Conservation (phyloP, 2,113 vertebrate genomes). For the Callaeas wilsoni region DNA sequence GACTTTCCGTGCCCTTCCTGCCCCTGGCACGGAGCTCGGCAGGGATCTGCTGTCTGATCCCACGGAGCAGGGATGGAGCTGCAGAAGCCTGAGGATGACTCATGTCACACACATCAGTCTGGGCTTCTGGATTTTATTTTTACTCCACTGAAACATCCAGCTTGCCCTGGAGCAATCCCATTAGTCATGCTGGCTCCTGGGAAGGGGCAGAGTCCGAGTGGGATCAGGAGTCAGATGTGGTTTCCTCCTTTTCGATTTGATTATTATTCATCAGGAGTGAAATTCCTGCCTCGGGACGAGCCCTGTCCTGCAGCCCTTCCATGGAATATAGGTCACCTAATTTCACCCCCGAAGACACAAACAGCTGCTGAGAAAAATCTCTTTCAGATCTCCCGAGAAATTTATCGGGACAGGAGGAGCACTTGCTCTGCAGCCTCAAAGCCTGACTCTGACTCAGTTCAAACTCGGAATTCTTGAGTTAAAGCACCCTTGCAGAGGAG, state of each 20-base stretch:
- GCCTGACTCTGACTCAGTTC: neutral
- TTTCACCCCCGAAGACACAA: constrained; percentile 22
- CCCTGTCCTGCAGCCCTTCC: neutral
- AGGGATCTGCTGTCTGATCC: neutral
- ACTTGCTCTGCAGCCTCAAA: neutral
- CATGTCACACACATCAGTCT: neutral
- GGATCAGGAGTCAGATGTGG: constrained; percentile 15
- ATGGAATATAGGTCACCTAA: constrained; percentile 46
- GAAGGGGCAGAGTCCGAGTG: neutral
- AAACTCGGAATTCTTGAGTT: neutral
- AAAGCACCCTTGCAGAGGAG: neutral
- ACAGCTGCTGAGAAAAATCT: constrained; percentile 3
- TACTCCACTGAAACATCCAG: neutral
- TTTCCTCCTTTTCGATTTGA: constrained; percentile 26
- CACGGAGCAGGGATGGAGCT: neutral
- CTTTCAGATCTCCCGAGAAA: neutral
- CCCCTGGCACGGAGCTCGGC: neutral
- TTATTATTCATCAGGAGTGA: constrained; percentile 32
- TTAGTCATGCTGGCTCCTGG: constrained; percentile 38
- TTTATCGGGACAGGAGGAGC: neutral
- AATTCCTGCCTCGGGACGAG: constrained; percentile 22
- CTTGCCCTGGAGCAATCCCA: constrained; percentile 28
- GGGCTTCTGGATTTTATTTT: constrained; percentile 48
- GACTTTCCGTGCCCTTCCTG: neutral
- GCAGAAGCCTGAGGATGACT: constrained; percentile 4